Percentiles rank a stretch among this genome's conserved stretches.
phyloP scores from a whole-genome alignment of 2,113 vertebrate species.

The Seriola aureovittata region DNA sequence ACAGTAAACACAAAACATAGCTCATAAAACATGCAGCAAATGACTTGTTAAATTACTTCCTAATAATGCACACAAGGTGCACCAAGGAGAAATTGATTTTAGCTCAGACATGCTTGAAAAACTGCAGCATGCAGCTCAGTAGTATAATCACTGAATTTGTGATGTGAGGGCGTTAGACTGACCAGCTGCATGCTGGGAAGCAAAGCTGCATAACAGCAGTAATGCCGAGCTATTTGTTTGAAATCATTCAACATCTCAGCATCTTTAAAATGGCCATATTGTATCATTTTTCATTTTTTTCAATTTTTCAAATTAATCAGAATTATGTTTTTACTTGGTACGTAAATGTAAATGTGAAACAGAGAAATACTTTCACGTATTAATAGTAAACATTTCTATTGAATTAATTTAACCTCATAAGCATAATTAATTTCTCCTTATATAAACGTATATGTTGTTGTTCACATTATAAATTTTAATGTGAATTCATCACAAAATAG shows the following conservation, averaged over 20 bases:
- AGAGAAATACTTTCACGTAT: not conserved
- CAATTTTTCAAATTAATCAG: not conserved
- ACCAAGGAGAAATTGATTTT: constrained; percentile 19
- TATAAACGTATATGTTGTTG: not conserved
- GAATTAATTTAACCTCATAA: not conserved
- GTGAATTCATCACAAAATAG: not conserved
- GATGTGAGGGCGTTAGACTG: not conserved
- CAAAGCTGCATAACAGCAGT: not conserved
- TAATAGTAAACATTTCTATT: not conserved
- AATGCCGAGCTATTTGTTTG: not conserved
- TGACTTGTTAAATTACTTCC: constrained; percentile 3
- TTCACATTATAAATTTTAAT: not conserved
- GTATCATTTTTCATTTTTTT: not conserved
- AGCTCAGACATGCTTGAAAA: not conserved
- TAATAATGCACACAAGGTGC: constrained; percentile 15
- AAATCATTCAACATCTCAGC: not conserved
- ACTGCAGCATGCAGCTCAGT: not conserved
- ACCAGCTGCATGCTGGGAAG: not conserved
- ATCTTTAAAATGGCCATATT: not conserved
- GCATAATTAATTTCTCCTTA: not conserved
- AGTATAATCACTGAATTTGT: not conserved
- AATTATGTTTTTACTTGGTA: not conserved
- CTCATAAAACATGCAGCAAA: constrained; percentile 2
- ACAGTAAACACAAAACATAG: constrained; percentile 21
- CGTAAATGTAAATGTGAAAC: too few species aligned